These are phyloP conservation scores for Eristalinus sepulchralis DNA, from an alignment of 2,888 invertebrate species.

Conservation along the genomic window DNA sequence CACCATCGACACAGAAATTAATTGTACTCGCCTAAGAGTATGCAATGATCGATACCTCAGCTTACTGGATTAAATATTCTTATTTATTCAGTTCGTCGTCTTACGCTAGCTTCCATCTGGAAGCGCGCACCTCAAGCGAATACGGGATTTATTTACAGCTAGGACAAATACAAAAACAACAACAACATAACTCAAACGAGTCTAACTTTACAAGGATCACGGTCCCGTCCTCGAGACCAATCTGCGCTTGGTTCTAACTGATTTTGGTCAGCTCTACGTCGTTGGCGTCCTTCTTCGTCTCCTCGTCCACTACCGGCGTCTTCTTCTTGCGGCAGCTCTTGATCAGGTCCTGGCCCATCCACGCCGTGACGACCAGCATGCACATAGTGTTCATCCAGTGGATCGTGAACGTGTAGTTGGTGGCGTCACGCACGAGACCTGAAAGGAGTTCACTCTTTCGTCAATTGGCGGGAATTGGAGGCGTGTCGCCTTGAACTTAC, in stretches of 20 bases:
- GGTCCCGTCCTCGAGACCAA: neutral
- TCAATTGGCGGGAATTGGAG: neutral
- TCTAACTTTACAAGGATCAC: neutral
- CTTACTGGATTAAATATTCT: slow-evolving; percentile 11
- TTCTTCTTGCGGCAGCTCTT: slow-evolving; percentile 22
- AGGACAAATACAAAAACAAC: neutral
- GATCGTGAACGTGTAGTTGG: slow-evolving; percentile 84
- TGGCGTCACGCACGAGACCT: slow-evolving; percentile 85
- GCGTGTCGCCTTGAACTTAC: slow-evolving; percentile 79
- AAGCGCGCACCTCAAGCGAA: neutral
- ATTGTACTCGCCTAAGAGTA: slow-evolving; percentile 12
- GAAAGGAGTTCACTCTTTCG: neutral
- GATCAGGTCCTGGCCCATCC: slow-evolving; percentile 82
- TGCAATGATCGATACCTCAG: neutral
- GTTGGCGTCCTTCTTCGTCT: neutral
- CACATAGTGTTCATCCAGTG: slow-evolving; percentile 86
- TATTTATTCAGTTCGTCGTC: slow-evolving; percentile 37
- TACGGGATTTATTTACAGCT: slow-evolving; percentile 13
- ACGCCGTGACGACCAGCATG: slow-evolving; percentile 84
- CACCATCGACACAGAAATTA: neutral
- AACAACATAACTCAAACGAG: slow-evolving; percentile 8
- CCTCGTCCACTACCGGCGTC: neutral
- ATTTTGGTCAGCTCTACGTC: neutral
- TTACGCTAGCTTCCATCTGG: neutral
- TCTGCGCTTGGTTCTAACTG: neutral